phyloP scores from a whole-genome alignment of 2,113 vertebrate genomes.

The Choloepus hoffmanni region DNA sequence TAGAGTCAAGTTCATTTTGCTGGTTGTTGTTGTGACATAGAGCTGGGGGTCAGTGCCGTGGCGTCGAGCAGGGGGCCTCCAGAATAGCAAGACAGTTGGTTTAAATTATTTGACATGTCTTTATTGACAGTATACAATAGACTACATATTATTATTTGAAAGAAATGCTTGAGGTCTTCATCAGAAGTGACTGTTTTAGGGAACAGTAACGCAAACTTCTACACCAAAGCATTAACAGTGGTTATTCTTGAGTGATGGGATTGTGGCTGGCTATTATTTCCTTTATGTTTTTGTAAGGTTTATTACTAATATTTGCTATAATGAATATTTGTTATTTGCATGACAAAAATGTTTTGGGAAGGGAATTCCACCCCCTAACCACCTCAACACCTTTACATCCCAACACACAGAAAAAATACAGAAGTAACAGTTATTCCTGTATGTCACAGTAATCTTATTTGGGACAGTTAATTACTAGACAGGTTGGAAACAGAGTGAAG shows the following conservation, averaged over 20 bases:
- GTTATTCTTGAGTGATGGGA: background rate
- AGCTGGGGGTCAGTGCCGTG: background rate
- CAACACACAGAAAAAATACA: background rate
- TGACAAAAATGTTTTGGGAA: background rate
- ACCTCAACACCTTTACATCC: background rate
- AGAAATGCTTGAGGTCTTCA: background rate
- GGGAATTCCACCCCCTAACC: fast-evolving
- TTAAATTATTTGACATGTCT: constrained; percentile 33
- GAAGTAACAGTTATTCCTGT: background rate
- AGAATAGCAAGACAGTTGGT: background rate
- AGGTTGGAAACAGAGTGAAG: background rate
- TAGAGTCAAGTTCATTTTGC: background rate
- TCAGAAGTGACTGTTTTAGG: constrained; percentile 38
- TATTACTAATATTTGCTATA: background rate
- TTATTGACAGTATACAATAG: background rate
- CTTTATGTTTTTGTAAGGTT: background rate
- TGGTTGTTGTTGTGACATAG: background rate
- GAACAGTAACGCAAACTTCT: background rate
- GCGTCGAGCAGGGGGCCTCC: background rate
- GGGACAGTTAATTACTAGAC: background rate
- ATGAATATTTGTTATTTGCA: background rate
- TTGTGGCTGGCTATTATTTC: background rate
- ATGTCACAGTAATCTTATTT: background rate
- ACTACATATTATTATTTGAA: background rate
- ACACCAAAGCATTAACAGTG: background rate